Evolutionary conservation across 1,140 invertebrate species (phyloP).

Genomic region (Centruroides vittatus): DNA sequence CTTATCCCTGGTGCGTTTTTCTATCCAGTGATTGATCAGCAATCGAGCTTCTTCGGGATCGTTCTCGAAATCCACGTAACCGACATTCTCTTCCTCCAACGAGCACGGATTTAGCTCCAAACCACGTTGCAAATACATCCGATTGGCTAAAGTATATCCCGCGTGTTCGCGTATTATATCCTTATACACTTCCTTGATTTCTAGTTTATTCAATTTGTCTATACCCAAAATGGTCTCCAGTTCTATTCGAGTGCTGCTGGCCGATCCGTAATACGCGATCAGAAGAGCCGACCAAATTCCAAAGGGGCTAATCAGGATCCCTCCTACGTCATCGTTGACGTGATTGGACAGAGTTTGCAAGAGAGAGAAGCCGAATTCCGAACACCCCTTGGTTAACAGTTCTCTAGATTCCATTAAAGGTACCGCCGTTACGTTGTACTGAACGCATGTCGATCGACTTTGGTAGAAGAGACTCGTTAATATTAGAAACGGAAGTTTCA

Average conservation of each 20-base stretch:
- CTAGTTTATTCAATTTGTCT: conserved; percentile 6
- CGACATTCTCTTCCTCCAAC: conserved; percentile 42
- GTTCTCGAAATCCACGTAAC: conserved; percentile 44
- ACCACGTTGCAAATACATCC: conserved; percentile 15
- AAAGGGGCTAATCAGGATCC: conserved; percentile 18
- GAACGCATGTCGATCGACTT: no score
- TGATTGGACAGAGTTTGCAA: neutral
- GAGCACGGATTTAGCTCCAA: conserved; percentile 12
- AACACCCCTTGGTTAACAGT: neutral
- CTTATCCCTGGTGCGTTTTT: conserved; percentile 48
- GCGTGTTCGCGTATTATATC: conserved; percentile 7
- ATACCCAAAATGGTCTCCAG: conserved; percentile 18
- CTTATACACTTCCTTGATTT: conserved; percentile 11
- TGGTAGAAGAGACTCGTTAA: no score
- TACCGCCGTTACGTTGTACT: no score
- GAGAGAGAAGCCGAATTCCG: conserved; percentile 7
- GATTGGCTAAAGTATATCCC: conserved; percentile 10
- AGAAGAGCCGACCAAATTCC: conserved; percentile 20
- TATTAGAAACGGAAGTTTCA: no score
- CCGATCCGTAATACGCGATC: conserved; percentile 23
- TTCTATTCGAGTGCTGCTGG: conserved; percentile 21
- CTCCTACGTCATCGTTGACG: conserved; percentile 2
- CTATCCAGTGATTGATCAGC: conserved; percentile 56
- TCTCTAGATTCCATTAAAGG: no score
- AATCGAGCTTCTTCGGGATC: conserved; percentile 32